phyloP scores from a whole-genome alignment of 1,140 invertebrate genomes.

The Hermetia illucens region DNA sequence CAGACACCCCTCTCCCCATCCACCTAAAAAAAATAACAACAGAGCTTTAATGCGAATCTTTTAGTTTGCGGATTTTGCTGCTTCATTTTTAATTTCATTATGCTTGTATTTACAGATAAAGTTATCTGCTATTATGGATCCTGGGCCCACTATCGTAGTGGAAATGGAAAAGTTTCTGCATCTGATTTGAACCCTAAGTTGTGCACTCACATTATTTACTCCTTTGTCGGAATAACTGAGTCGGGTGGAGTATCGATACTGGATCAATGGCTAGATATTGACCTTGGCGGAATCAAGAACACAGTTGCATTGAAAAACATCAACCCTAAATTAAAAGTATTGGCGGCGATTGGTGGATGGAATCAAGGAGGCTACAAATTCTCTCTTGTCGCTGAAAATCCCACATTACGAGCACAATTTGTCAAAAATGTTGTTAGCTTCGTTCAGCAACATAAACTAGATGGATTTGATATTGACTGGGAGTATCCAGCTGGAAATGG shows the following conservation, averaged over 20 bases:
- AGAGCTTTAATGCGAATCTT: too few species aligned
- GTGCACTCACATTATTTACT: slow-evolving; percentile 45
- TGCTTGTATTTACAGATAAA: too few species aligned
- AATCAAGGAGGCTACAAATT: slow-evolving; percentile 35
- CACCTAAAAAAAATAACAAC: too few species aligned
- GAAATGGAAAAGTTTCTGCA: slow-evolving; percentile 31
- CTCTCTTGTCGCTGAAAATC: slow-evolving; percentile 25
- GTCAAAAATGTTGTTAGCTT: slow-evolving; percentile 31
- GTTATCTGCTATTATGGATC: slow-evolving; percentile 38
- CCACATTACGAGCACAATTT: slow-evolving; percentile 20
- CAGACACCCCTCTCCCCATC: too few species aligned
- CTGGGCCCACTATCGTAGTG: slow-evolving; percentile 34
- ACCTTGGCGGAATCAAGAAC: slow-evolving; percentile 25
- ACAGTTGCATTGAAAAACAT: slow-evolving; percentile 32
- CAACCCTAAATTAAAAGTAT: slow-evolving; percentile 36
- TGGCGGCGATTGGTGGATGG: slow-evolving; percentile 49
- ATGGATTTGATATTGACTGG: slow-evolving; percentile 47
- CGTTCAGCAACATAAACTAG: slow-evolving; percentile 33
- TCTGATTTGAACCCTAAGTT: slow-evolving; percentile 35
- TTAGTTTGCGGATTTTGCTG: too few species aligned
- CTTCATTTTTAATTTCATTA: too few species aligned
- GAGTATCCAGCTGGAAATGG: slow-evolving; percentile 37
- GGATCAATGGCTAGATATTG: slow-evolving; percentile 45
- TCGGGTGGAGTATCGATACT: slow-evolving; percentile 30
- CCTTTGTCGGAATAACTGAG: slow-evolving; percentile 35